phyloP scores from a whole-genome alignment of 2,797 vertebrate species.

The Spinus pinus region DNA sequence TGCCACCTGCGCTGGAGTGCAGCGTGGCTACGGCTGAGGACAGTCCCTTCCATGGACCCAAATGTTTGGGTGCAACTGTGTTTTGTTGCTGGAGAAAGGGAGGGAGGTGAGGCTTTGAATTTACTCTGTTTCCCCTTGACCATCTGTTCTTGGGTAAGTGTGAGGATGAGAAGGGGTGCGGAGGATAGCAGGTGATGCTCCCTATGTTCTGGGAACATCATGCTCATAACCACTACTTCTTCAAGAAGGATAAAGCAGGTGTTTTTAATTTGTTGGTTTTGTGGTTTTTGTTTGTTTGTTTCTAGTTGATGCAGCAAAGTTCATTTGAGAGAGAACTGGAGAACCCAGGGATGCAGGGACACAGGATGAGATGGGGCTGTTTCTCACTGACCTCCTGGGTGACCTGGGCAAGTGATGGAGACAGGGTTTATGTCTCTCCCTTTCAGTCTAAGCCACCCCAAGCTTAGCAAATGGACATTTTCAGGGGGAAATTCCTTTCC shows the following conservation, averaged over 20 bases:
- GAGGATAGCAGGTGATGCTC: neutral
- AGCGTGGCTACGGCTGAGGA: neutral
- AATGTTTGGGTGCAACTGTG: neutral
- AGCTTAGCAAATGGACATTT: neutral
- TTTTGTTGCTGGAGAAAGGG: neutral
- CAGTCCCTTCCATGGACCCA: accelerated
- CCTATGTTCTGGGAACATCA: neutral
- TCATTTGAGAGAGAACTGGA: neutral
- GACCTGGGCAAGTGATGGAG: neutral
- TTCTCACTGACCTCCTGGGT: neutral
- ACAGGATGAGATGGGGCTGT: neutral
- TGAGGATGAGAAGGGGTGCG: neutral
- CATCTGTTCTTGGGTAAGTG: neutral
- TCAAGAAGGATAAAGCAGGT: neutral
- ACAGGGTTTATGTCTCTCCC: neutral
- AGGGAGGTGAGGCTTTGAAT: neutral
- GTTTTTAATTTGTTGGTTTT: neutral
- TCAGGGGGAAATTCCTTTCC: neutral
- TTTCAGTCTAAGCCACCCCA: neutral
- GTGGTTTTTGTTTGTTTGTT: no score
- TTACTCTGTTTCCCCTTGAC: neutral
- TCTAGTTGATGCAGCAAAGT: neutral
- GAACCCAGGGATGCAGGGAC: neutral
- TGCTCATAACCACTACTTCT: neutral
- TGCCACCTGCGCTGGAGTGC: neutral